A percentile compares a stretch with the other conserved stretches of the same genome.
phyloP scores from a whole-genome alignment of 2,113 vertebrate species.

The Cercocebus atys region DNA sequence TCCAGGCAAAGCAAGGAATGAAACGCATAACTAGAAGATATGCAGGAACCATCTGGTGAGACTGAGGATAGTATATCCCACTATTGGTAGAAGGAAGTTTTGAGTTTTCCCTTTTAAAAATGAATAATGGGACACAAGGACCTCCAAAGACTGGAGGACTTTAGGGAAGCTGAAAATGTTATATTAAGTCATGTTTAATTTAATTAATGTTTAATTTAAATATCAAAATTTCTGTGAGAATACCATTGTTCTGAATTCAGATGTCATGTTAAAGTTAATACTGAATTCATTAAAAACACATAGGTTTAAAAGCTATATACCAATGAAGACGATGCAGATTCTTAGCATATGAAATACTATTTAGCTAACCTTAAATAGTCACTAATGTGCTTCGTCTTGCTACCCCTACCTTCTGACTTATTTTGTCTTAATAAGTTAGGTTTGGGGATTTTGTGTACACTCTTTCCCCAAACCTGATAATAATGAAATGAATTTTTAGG shows the following conservation, averaged over 20 bases:
- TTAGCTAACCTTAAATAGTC: background rate
- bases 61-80: background rate
- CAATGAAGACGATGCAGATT: too few species aligned
- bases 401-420: background rate
- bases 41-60: background rate
- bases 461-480: background rate
- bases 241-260: background rate
- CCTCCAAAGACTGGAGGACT: background rate
- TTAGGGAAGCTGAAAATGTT: background rate
- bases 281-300: background rate
- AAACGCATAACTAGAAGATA: background rate
- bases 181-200: background rate
- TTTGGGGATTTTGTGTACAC: background rate
- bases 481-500: background rate
- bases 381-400: background rate
- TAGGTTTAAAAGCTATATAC: background rate
- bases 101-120: background rate
- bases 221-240: background rate
- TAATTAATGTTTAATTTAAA: background rate
- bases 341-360: background rate
- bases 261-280: background rate
- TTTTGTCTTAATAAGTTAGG: background rate
- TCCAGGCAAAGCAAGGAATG: background rate
- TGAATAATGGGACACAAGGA: background rate
- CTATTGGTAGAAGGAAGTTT: background rate